Evolutionary conservation across 2,113 vertebrate species (phyloP).

Genomic region (Argyrosomus japonicus): DNA sequence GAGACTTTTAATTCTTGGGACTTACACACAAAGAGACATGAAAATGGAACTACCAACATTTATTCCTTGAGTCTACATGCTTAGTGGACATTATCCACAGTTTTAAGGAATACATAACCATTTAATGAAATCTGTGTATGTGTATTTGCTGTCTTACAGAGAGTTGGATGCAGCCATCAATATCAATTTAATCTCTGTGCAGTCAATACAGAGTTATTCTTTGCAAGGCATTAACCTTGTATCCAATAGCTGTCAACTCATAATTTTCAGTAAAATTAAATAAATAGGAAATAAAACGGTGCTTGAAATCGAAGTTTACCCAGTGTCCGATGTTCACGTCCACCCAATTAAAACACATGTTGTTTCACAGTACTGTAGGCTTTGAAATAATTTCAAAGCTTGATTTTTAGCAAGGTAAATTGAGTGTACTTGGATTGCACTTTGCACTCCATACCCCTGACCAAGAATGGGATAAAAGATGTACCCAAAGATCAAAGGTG

Average conservation of each 20-base stretch:
- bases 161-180: constrained; percentile 38
- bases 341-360: background rate
- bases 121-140: constrained; percentile 21
- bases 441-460: background rate
- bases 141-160: constrained; percentile 30
- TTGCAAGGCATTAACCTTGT: constrained; percentile 24
- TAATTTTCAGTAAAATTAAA: background rate
- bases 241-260: constrained; percentile 3
- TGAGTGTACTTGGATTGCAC: background rate
- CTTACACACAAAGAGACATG: background rate
- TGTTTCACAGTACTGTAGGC: background rate
- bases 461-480: background rate
- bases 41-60: background rate
- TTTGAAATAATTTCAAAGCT: background rate
- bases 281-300: background rate
- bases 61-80: background rate
- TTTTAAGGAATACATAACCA: constrained; percentile 8
- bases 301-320: background rate
- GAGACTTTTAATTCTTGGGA: constrained; percentile 32
- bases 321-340: background rate
- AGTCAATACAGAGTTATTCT: constrained; percentile 35
- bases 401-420: background rate
- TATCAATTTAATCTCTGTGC: constrained; percentile 36
- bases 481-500: constrained; percentile 9
- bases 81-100: constrained; percentile 16